These are phyloP conservation scores for Eubucco bourcierii DNA, from an alignment of 2,113 vertebrate genomes.

Conservation along the genomic window DNA sequence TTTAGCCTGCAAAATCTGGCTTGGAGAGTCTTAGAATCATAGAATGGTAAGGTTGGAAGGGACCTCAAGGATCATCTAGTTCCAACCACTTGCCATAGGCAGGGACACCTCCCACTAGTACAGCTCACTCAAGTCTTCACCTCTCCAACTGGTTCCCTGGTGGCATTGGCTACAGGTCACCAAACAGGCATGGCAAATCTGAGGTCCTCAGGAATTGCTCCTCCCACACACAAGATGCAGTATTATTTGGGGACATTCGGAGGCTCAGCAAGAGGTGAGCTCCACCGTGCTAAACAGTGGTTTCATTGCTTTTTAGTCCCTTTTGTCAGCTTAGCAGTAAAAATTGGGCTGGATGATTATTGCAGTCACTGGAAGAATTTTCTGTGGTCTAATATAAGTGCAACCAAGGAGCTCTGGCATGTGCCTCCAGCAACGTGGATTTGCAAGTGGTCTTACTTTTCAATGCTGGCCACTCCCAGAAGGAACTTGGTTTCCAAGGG, in stretches of 20 bases:
- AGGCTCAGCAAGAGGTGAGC: background rate
- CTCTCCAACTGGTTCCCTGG: background rate
- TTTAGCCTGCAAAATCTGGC: background rate
- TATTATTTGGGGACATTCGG: background rate
- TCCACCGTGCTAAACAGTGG: background rate
- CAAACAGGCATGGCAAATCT: background rate
- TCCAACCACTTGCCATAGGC: no score
- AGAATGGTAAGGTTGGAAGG: no score
- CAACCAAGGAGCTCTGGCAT: constrained; percentile 59
- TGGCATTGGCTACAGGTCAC: background rate
- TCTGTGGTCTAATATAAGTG: constrained; percentile 51
- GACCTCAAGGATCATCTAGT: no score
- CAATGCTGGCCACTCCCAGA: constrained; percentile 52
- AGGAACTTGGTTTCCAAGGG: constrained; percentile 55
- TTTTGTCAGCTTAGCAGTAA: constrained; percentile 25
- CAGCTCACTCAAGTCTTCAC: no score
- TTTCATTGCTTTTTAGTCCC: constrained; percentile 14
- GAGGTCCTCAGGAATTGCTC: background rate
- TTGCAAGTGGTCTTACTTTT: constrained; percentile 67
- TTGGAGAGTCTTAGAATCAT: no score
- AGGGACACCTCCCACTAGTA: no score
- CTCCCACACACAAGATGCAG: background rate
- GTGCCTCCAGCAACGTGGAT: constrained; percentile 60
- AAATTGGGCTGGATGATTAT: constrained; percentile 21
- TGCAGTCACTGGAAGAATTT: constrained; percentile 55